Percentiles rank a stretch among this genome's conserved stretches.
phyloP scores from a whole-genome alignment of 2,888 invertebrate species.

The Rhagium mordax region DNA sequence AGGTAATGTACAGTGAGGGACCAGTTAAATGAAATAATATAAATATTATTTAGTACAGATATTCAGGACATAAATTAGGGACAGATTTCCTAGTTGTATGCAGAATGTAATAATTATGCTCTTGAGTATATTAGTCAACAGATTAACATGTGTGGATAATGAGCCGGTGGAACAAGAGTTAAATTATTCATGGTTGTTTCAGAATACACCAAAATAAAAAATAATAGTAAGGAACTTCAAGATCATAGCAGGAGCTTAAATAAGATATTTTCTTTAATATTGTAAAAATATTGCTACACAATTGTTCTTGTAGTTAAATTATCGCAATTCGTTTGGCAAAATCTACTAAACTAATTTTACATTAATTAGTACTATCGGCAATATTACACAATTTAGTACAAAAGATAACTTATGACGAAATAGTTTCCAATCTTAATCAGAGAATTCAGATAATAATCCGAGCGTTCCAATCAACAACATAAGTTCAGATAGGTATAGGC shows the following conservation, averaged over 20 bases:
- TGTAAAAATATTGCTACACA: too few species aligned
- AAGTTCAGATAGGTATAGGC: not conserved
- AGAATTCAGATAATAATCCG: not conserved
- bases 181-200: too few species aligned
- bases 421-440: not conserved
- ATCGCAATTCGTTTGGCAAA: too few species aligned
- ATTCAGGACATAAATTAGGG: not conserved
- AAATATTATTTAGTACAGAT: not conserved
- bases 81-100: not conserved
- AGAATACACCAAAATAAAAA: too few species aligned
- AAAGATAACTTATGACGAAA: not conserved
- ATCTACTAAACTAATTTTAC: too few species aligned
- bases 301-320: too few species aligned
- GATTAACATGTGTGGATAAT: not conserved
- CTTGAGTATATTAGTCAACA: not conserved
- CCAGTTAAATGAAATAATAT: constrained; percentile 4
- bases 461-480: not conserved
- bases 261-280: too few species aligned
- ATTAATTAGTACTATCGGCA: too few species aligned
- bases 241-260: too few species aligned
- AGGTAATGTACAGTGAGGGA: constrained; percentile 18
- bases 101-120: not conserved
- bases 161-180: too few species aligned
- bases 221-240: too few species aligned
- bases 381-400: not conserved